A percentile compares a stretch with the other conserved stretches of the same genome.
Evolutionary conservation across 2,797 vertebrate species (phyloP).

Genomic region (Morus bassanus): DNA sequence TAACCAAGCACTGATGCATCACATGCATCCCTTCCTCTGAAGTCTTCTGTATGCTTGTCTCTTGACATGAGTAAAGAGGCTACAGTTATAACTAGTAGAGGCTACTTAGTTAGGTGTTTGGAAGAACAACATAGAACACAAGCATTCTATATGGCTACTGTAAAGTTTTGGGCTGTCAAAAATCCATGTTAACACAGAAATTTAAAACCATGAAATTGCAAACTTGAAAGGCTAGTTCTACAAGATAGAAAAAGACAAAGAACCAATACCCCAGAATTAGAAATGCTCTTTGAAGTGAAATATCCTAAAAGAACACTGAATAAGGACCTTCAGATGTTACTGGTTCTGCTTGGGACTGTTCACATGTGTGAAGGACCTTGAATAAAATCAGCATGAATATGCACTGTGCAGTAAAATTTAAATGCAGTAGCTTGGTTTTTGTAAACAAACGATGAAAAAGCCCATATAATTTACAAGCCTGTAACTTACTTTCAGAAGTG

Average conservation of each 20-base stretch:
- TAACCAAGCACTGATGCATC: neutral
- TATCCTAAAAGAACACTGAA: neutral
- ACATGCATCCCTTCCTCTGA: neutral
- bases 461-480: neutral
- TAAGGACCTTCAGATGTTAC: neutral
- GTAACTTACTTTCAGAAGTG: neutral
- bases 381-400: neutral
- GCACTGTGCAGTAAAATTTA: neutral
- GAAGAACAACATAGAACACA: neutral
- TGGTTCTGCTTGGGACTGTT: neutral
- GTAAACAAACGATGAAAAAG: neutral
- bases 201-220: neutral
- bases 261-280: neutral
- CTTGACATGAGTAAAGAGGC: neutral
- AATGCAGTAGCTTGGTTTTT: neutral
- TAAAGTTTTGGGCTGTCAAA: neutral
- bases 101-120: neutral
- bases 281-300: neutral
- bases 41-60: neutral
- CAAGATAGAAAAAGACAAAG: neutral
- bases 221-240: neutral
- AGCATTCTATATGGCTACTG: neutral
- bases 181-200: neutral
- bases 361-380: neutral
- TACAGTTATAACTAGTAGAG: neutral